Percentiles rank a stretch among this genome's conserved stretches.
phyloP scores from a whole-genome alignment of 2,113 vertebrate genomes.

The Petrocephalus zakoni region DNA sequence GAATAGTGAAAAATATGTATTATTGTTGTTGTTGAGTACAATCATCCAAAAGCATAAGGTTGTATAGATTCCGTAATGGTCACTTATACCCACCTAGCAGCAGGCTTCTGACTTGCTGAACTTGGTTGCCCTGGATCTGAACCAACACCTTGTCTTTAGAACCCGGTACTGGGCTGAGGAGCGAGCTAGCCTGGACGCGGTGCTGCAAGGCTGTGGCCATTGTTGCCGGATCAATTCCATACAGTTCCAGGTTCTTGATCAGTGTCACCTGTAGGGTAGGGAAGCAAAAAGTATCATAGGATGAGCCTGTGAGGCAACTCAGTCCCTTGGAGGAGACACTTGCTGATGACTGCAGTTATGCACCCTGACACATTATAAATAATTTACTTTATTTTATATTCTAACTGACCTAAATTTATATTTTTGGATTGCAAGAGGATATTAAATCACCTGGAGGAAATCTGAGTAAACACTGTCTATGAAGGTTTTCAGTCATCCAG shows the following conservation, averaged over 20 bases:
- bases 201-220: constrained; percentile 75
- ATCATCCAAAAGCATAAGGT: background rate
- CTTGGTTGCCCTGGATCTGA: constrained; percentile 93
- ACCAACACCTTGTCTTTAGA: constrained; percentile 79
- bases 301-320: background rate
- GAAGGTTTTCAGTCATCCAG: background rate
- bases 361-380: background rate
- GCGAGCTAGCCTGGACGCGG: constrained; percentile 83
- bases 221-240: constrained; percentile 74
- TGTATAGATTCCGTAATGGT: background rate
- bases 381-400: background rate
- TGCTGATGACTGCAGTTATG: background rate
- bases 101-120: constrained; percentile 76
- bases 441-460: background rate
- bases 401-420: background rate
- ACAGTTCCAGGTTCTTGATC: constrained; percentile 87
- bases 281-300: background rate
- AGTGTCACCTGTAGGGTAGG: constrained; percentile 72
- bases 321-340: background rate
- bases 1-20: background rate
- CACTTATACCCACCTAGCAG: constrained; percentile 68
- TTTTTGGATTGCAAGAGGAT: background rate
- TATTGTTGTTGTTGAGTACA: background rate
- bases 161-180: constrained; percentile 68
- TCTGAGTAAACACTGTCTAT: background rate